Evolutionary conservation across 2,888 invertebrate species (phyloP).

Genomic region (Emmelina monodactyla): DNA sequence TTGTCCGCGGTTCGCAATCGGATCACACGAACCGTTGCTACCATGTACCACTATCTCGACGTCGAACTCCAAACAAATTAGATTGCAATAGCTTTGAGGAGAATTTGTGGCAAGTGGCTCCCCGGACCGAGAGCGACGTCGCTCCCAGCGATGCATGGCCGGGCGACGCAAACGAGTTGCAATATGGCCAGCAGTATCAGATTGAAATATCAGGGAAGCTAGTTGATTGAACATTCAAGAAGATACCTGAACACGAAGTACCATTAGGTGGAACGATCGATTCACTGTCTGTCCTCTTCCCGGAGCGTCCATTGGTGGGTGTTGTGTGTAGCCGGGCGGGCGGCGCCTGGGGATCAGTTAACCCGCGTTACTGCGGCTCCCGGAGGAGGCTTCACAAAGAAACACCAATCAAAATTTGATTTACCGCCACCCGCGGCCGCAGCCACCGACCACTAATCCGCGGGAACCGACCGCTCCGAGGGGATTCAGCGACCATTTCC

Average conservation of each 20-base stretch:
- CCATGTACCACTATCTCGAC: too few species aligned
- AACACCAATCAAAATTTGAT: constrained; percentile 67
- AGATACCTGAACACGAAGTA: too few species aligned
- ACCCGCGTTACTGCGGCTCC: constrained; percentile 50
- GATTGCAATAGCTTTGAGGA: constrained; percentile 44
- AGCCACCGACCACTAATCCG: constrained; percentile 60
- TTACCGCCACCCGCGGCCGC: constrained; percentile 62
- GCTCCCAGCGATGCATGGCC: background rate
- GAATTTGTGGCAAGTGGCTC: too few species aligned
- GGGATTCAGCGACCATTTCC: constrained; percentile 46
- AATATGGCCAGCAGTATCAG: too few species aligned
- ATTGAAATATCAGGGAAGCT: too few species aligned
- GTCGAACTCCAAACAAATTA: constrained; percentile 47
- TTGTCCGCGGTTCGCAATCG: constrained; percentile 44
- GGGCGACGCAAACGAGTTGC: too few species aligned
- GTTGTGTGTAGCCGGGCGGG: constrained; percentile 38
- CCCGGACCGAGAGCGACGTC: constrained; percentile 33
- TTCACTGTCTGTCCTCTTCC: background rate
- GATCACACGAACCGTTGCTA: constrained; percentile 55
- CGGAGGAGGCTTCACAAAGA: constrained; percentile 56
- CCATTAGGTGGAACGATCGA: too few species aligned
- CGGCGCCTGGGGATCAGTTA: constrained; percentile 53
- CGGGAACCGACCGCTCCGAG: constrained; percentile 52
- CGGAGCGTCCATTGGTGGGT: background rate
- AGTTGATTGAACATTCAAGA: too few species aligned